Conservation (phyloP, 23 tunicate species). For the Ciona savignyi region DNA sequence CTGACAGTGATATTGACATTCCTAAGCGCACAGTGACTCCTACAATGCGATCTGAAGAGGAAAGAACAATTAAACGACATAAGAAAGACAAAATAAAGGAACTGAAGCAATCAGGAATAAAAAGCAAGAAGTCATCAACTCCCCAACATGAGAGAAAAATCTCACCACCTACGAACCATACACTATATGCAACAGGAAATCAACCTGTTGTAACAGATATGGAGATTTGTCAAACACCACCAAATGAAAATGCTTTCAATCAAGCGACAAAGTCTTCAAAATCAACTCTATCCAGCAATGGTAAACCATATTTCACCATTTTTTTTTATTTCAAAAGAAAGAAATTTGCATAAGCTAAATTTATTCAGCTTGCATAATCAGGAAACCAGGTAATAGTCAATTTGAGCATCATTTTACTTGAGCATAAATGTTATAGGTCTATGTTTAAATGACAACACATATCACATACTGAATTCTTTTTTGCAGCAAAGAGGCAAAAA, state of each 20-base stretch:
- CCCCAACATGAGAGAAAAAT: neutral
- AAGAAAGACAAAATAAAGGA: neutral
- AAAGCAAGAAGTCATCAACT: neutral
- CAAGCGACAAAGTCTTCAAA: neutral
- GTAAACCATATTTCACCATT: too few species aligned
- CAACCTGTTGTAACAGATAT: neutral
- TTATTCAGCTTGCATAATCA: too few species aligned
- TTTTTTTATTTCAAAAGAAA: too few species aligned
- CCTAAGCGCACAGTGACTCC: neutral
- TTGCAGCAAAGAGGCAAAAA: neutral
- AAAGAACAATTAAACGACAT: neutral
- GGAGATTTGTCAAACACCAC: neutral
- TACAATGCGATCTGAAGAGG: neutral
- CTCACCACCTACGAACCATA: neutral
- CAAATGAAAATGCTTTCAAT: neutral
- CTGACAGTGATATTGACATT: constrained; percentile 8
- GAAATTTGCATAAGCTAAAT: too few species aligned
- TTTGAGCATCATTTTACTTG: too few species aligned
- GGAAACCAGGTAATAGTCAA: too few species aligned
- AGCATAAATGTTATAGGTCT: too few species aligned
- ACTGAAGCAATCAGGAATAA: neutral
- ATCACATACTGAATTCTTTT: neutral
- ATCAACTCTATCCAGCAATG: neutral
- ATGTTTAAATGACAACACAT: neutral
- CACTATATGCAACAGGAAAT: neutral